Evolutionary conservation across 2,888 invertebrate species (phyloP), one percentile per base, ranked within the genome.

Genomic region (Nomada fabriciana): DNA sequence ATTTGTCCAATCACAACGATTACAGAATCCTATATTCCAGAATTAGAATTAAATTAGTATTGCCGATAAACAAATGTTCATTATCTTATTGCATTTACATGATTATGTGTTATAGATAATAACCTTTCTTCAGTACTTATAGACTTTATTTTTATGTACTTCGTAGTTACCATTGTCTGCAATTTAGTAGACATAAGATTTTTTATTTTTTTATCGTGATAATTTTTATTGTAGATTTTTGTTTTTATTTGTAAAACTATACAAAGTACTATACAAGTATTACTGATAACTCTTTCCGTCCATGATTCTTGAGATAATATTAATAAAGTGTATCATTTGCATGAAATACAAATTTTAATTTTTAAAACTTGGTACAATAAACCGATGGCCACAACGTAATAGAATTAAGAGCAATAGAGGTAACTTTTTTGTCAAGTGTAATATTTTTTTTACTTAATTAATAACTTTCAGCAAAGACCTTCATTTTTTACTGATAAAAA

Each of bases 1-100:
- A 92, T 94, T 81, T 93, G 92, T 67, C 94, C 94, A 36, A 93
- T 91, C 67, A 94, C 93, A 42, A 92, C 93, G 59, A 93, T 92
- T 71, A 94, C 90, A 61, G 93, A 93, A 88, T 91, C 93, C 5
- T 93, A 93, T 76, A 68, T 91, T 64, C 90, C 93, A 43, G 93
- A 93, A 85, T 84, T 93, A 87, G 93, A 94, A 84, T 86, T 94
- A 71, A 91, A 94, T 82, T 89, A 87, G 86, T 74, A 9, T 76
- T 42, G 11, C 70, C 59, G 53, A 53, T 70, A 52, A 68, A 68
- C 59, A 25, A 61, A 71, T 70, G 79, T 72, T 80, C 18, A 59
- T 69, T 77, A 67, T 75, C 64, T 74, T 73, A 70, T 68, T 67
- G 50, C 29, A 73, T 57, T 73, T 74, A 72, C 13, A 29, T 67